These are phyloP conservation scores for Plectropomus leopardus DNA, from an alignment of 2,113 vertebrate genomes.

Conservation along the genomic window DNA sequence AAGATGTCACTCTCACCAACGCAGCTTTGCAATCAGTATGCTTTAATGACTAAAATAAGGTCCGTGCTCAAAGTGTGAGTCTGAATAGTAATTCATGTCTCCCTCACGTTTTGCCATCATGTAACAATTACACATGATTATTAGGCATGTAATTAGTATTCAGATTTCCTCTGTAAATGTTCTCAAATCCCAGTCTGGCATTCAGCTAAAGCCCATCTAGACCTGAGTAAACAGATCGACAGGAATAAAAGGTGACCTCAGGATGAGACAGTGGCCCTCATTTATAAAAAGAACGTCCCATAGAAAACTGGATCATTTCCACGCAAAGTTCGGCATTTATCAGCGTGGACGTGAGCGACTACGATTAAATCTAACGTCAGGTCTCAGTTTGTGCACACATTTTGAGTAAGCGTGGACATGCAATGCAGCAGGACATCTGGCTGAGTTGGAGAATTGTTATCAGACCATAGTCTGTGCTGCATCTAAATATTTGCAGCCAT, in stretches of 20 bases:
- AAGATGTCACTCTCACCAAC: slow-evolving; percentile 18
- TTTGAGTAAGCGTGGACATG: too few species aligned
- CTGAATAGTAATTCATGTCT: slow-evolving; percentile 25
- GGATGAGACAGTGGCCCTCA: neutral
- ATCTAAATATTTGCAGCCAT: too few species aligned
- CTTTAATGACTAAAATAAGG: slow-evolving; percentile 40
- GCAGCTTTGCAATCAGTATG: slow-evolving; percentile 32
- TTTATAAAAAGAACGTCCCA: too few species aligned
- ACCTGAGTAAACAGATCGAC: slow-evolving; percentile 13
- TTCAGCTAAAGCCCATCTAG: slow-evolving; percentile 24
- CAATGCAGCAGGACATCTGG: too few species aligned
- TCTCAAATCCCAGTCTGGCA: slow-evolving; percentile 26
- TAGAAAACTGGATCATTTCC: too few species aligned
- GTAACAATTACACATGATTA: slow-evolving; percentile 19
- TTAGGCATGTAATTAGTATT: slow-evolving; percentile 35
- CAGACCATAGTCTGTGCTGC: too few species aligned
- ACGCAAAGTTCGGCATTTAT: too few species aligned
- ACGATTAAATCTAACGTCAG: too few species aligned
- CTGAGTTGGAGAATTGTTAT: too few species aligned
- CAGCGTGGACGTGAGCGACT: too few species aligned
- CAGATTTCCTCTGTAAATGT: slow-evolving; percentile 2
- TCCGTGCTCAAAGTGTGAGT: slow-evolving; percentile 14
- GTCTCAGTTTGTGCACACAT: too few species aligned
- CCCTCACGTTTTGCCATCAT: slow-evolving; percentile 8
- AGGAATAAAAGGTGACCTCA: slow-evolving; percentile 15